Base-by-base conservation (phyloP, 2,888 invertebrate species). In the Chrysolina americana region DNA sequence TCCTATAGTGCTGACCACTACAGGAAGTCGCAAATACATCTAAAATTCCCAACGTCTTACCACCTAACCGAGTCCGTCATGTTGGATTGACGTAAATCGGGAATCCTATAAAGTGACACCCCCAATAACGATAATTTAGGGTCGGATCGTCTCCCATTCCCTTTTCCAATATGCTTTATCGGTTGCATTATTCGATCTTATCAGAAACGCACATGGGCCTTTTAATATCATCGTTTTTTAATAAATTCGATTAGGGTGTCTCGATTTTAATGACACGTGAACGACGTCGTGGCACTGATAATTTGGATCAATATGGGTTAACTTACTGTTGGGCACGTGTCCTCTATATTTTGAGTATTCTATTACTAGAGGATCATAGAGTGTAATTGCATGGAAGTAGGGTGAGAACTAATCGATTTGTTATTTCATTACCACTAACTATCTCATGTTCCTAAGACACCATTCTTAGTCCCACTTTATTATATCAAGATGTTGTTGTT, bases 51-150 rank as follows among this genome's bases (percentile, higher is more conserved):
- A 56, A 63, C 69, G 65, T 53, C 41, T 62, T 36, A 71, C 70
- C 68, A 47, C 65, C 74, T 56, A 9, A 59, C 53, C 64, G 71
- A 47, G 63, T 81, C 78, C 85, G 86, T 86, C 86, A 86, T 85
- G 85, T 85, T 86, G 86, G 82, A 82, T 83, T 85, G 86, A 87
- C 86, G 85, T 84, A 85, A 86, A 86, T 85, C 86, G 85, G 83
- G 82, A 85, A 85, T 84, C 84, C 83, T 83, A 85, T 85, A 85
- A 85, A 86, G 80, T 84, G 84, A 84, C 84, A 83, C 79, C 79
- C 80, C 68, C 81, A 81, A 83, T 80, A 84, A 84, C 83, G 84
- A 83, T 83, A 84, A 84, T 84, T 85, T 84, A 82, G 83, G 83
- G 81, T 78, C 78, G 79, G 76, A 74, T 77, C 80, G 79, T 74